Evolutionary conservation across 35 echinoderm and acorn worm genomes (phyloP).

Genomic region (Eucidaris tribuloides): DNA sequence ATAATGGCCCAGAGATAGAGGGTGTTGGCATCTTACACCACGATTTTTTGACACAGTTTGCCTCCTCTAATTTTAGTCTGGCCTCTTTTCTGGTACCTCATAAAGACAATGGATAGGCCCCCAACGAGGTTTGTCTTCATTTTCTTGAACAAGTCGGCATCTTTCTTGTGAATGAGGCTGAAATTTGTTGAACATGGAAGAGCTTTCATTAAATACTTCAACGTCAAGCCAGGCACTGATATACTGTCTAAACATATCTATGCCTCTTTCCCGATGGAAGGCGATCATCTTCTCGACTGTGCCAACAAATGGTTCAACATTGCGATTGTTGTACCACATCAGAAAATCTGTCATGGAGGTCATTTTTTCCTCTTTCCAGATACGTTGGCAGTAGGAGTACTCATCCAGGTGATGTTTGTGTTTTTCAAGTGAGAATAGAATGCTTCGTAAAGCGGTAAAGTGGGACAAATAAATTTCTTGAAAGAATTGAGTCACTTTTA

Average conservation of each 20-base stretch:
- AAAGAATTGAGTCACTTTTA: conserved; percentile 48
- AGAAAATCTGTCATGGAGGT: conserved; percentile 4
- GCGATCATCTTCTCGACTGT: too few species aligned
- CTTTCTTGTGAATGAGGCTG: too few species aligned
- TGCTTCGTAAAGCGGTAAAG: conserved; percentile 11
- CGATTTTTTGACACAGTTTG: conserved; percentile 15
- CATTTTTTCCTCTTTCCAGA: conserved; percentile 19
- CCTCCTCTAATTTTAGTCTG: not conserved
- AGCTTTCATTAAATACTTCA: too few species aligned
- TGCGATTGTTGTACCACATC: not conserved
- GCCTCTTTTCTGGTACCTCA: not conserved
- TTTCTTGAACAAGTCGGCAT: too few species aligned
- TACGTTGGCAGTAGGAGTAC: conserved; percentile 27
- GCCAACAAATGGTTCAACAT: too few species aligned
- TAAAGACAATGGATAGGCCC: not conserved
- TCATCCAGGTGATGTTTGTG: not conserved
- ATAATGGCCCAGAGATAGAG: not conserved
- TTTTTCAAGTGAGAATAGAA: too few species aligned
- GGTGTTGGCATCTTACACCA: not conserved
- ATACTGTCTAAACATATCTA: too few species aligned
- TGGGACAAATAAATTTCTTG: not conserved
- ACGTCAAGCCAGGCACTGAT: too few species aligned
- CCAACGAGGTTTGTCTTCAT: not conserved
- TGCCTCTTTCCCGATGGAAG: too few species aligned
- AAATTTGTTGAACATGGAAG: too few species aligned